These are phyloP conservation scores for Chaenocephalus aceratus DNA, from an alignment of 2,113 vertebrate genomes.

Conservation along the genomic window DNA sequence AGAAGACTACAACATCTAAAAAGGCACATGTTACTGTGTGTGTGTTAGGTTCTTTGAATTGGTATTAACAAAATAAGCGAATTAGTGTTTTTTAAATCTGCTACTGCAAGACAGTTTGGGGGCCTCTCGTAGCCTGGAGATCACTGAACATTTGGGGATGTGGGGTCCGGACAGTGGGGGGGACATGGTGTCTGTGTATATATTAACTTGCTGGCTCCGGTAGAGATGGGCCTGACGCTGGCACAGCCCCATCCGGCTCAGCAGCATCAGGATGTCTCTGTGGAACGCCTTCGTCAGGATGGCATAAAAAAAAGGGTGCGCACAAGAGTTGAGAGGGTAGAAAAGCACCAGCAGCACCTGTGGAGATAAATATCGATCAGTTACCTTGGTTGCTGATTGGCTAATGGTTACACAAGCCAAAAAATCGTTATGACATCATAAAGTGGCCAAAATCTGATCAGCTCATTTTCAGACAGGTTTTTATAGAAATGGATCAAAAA, in stretches of 20 bases:
- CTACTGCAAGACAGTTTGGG: not conserved
- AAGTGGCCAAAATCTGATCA: too few relatives aligned
- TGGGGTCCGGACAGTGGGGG: not conserved
- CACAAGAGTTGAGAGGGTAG: conserved; percentile 93
- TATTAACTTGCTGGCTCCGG: conserved; percentile 81
- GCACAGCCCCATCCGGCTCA: conserved; percentile 90
- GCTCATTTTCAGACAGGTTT: too few relatives aligned
- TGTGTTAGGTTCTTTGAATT: not conserved
- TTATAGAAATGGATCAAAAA: too few relatives aligned
- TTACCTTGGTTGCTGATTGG: too few relatives aligned
- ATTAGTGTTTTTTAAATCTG: not conserved
- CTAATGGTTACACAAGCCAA: too few relatives aligned
- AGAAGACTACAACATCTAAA: not conserved
- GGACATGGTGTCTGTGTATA: conserved; percentile 10
- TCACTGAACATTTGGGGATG: conserved; percentile 1
- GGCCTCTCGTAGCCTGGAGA: not conserved
- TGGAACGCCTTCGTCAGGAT: conserved; percentile 92
- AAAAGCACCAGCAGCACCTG: conserved; percentile 89
- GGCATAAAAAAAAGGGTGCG: conserved; percentile 92
- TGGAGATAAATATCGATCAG: conserved; percentile 22
- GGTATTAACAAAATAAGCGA: not conserved
- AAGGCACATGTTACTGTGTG: not conserved
- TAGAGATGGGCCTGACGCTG: conserved; percentile 86
- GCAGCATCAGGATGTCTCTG: conserved; percentile 88
- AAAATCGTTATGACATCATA: too few relatives aligned